Percentiles rank a stretch among this genome's conserved stretches.
Conservation (phyloP, 2,797 vertebrate species). For the Limnodromus scolopaceus region DNA sequence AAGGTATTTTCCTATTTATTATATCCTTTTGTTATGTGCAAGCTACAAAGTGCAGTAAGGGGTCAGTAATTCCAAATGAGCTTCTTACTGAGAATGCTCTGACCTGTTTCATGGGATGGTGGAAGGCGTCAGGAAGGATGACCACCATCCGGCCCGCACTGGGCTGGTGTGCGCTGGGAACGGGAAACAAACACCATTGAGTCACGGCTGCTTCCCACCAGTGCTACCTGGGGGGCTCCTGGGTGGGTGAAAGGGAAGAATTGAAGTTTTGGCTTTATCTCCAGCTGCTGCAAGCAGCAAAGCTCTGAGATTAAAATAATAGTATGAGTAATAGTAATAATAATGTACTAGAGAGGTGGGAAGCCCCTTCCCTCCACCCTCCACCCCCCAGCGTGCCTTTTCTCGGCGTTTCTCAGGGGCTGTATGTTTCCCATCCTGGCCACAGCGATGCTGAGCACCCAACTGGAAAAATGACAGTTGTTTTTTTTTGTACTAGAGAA, state of each 20-base stretch:
- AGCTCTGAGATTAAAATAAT: neutral
- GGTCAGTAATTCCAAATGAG: neutral
- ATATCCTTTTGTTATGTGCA: neutral
- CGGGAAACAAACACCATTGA: accelerated
- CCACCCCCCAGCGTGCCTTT: accelerated
- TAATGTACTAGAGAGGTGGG: neutral
- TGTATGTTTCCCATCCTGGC: neutral
- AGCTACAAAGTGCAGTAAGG: neutral
- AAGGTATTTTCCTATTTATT: neutral
- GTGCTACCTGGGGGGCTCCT: too few species aligned
- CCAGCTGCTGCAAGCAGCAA: neutral
- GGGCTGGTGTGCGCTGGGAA: neutral
- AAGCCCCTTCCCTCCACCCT: neutral
- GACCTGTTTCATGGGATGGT: neutral
- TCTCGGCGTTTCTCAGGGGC: accelerated
- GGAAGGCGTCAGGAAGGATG: neutral
- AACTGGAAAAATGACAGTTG: accelerated
- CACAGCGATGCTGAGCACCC: neutral
- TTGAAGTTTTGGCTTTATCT: neutral
- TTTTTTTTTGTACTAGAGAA: too few species aligned
- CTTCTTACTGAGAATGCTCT: neutral
- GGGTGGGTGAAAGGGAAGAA: neutral
- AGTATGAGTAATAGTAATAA: neutral
- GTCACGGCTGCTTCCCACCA: neutral
- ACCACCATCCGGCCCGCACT: accelerated